Conservation (phyloP, 2,888 invertebrate species). For the Opisthograptis luteolata region DNA sequence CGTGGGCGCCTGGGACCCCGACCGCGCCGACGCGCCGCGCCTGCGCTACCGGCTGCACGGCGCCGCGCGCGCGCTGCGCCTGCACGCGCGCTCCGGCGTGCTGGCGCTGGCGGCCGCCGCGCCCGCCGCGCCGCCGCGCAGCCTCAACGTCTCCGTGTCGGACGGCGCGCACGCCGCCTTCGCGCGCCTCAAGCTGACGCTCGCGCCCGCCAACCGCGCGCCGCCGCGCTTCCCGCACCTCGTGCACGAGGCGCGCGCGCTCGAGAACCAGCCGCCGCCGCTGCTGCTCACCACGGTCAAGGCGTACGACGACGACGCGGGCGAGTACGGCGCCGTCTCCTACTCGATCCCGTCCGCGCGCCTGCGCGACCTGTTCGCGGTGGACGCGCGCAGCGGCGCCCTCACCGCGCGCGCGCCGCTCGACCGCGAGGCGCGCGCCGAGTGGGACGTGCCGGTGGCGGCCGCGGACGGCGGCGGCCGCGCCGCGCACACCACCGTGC, state of each 20-base stretch:
- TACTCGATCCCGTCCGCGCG: slow-evolving; percentile 92
- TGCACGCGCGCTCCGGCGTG: slow-evolving; percentile 65
- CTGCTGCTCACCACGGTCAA: slow-evolving; percentile 88
- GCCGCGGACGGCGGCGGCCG: slow-evolving; percentile 93
- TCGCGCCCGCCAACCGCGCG: slow-evolving; percentile 90
- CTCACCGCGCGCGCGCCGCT: slow-evolving; percentile 88
- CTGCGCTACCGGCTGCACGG: slow-evolving; percentile 89
- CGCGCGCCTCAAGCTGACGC: slow-evolving; percentile 91
- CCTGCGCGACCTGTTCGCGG: slow-evolving; percentile 88
- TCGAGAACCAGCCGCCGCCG: slow-evolving; percentile 92
- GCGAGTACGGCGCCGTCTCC: slow-evolving; percentile 88
- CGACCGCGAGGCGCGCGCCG: slow-evolving; percentile 88
- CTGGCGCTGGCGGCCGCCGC: slow-evolving; percentile 59
- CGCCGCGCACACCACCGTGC: slow-evolving; percentile 89
- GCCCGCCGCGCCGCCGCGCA: slow-evolving; percentile 83
- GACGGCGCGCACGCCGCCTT: slow-evolving; percentile 98
- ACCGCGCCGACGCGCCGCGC: slow-evolving; percentile 89
- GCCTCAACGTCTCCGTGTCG: slow-evolving; percentile 95
- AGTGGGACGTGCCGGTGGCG: slow-evolving; percentile 87
- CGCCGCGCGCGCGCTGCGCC: slow-evolving; percentile 52
- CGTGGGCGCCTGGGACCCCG: slow-evolving; percentile 94
- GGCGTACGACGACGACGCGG: slow-evolving; percentile 93
- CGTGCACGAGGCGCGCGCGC: slow-evolving; percentile 90
- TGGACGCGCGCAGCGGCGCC: slow-evolving; percentile 89
- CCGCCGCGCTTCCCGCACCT: slow-evolving; percentile 91